A percentile compares a stretch with the other conserved stretches of the same genome.
These are phyloP conservation scores for Gymnobelideus leadbeateri DNA, from an alignment of 2,113 vertebrate genomes.

Conservation along the genomic window DNA sequence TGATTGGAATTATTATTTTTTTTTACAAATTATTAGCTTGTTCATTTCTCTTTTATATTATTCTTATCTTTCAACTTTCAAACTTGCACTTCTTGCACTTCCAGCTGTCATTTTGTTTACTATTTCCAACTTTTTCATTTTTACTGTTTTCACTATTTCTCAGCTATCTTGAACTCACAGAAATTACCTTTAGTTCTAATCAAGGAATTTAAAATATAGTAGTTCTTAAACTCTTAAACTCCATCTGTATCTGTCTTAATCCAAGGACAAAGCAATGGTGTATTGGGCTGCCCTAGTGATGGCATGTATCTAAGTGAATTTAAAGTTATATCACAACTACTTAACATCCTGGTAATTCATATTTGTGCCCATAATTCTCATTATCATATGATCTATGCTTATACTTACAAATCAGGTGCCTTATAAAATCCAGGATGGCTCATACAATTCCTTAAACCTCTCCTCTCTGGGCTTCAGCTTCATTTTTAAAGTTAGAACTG, in stretches of 20 bases:
- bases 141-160: not conserved
- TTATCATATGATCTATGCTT: not conserved
- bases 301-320: not conserved
- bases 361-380: not conserved
- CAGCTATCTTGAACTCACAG: not conserved
- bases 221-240: not conserved
- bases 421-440: not conserved
- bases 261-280: not conserved
- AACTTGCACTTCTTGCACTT: not conserved
- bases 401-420: not conserved
- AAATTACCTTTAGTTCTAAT: not conserved
- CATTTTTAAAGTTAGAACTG: not conserved
- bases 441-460: not conserved
- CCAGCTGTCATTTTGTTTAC: not conserved
- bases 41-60: not conserved
- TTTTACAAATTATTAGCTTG: not conserved
- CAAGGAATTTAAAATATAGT: not conserved
- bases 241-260: not conserved
- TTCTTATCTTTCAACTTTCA: not conserved
- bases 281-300: not conserved
- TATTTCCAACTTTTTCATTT: not conserved
- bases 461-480: not conserved
- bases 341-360: not conserved
- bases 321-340: not conserved
- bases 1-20: not conserved